These are phyloP conservation scores for Platycheirus rosarum DNA, from an alignment of 2,888 invertebrate species.

Conservation along the genomic window DNA sequence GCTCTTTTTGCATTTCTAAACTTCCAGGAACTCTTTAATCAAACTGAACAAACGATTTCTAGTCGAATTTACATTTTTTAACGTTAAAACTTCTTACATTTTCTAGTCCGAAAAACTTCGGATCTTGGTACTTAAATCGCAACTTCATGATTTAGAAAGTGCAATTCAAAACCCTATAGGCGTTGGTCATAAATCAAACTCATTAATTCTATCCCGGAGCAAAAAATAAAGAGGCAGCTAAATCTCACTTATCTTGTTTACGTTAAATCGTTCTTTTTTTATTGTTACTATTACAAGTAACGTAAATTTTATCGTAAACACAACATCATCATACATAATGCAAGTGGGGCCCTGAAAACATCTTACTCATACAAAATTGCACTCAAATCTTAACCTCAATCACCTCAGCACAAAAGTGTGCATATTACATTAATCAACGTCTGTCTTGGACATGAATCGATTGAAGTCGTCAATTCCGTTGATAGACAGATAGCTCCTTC, in stretches of 20 bases:
- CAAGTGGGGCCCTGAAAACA: slow-evolving; percentile 21
- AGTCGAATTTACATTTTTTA: no score
- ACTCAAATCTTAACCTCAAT: slow-evolving; percentile 39
- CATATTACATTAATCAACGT: slow-evolving; percentile 35
- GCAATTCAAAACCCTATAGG: background rate
- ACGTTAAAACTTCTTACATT: no score
- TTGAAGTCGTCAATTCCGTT: slow-evolving; percentile 35
- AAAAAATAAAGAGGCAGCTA: background rate
- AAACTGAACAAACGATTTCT: no score
- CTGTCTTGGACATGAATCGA: slow-evolving; percentile 39
- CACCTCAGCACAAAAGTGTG: slow-evolving; percentile 27
- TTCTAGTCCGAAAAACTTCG: no score
- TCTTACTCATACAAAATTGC: slow-evolving; percentile 31
- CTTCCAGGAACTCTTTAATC: no score
- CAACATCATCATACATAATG: slow-evolving; percentile 23
- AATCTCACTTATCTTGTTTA: background rate
- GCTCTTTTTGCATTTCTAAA: no score
- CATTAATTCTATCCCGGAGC: background rate
- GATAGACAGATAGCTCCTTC: slow-evolving; percentile 23
- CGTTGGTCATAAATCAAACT: slow-evolving; percentile 5
- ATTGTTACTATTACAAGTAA: background rate
- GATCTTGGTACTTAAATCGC: no score
- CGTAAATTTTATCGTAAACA: background rate
- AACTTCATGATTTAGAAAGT: slow-evolving; percentile 16
- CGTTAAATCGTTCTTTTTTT: background rate